Conservation (phyloP, 2,888 invertebrate species). For the Drosophila borealis region DNA sequence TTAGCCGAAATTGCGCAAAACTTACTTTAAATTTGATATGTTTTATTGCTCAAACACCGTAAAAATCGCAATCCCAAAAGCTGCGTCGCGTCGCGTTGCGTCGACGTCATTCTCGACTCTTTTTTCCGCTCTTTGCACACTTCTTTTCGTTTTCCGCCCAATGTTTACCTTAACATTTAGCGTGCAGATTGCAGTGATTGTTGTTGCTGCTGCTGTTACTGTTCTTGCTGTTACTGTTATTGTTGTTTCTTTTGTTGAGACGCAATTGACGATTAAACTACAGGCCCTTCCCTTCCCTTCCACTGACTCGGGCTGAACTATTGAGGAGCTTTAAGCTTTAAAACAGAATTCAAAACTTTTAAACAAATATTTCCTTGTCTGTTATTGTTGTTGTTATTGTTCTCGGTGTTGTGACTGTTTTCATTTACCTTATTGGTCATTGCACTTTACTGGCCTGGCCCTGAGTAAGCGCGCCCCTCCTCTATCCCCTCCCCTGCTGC, state of each 20-base stretch:
- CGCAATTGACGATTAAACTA: constrained; percentile 37
- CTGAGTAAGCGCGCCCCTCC: constrained; percentile 17
- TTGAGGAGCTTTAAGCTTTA: constrained; percentile 20
- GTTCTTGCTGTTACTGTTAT: not conserved
- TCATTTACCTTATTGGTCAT: constrained; percentile 47
- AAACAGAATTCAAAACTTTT: constrained; percentile 26
- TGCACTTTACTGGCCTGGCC: constrained; percentile 38
- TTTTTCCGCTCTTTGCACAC: constrained; percentile 1
- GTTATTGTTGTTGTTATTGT: constrained; percentile 3
- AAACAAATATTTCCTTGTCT: constrained; percentile 23
- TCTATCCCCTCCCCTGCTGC: not conserved
- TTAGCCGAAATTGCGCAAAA: constrained; percentile 2
- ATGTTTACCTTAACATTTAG: constrained; percentile 56
- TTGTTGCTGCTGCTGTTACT: constrained; percentile 29
- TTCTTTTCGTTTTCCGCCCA: constrained; percentile 1
- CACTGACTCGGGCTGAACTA: not conserved
- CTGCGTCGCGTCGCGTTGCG: not conserved
- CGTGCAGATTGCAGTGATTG: constrained; percentile 37
- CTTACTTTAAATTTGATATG: not conserved
- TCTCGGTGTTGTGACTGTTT: constrained; percentile 9
- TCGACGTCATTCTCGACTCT: constrained; percentile 18
- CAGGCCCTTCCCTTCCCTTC: not conserved
- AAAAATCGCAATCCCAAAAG: constrained; percentile 13
- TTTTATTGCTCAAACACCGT: constrained; percentile 7
- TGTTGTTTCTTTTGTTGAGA: constrained; percentile 29